phyloP scores from a whole-genome alignment of 2,888 invertebrate species.

The Eristalinus aeneus region DNA sequence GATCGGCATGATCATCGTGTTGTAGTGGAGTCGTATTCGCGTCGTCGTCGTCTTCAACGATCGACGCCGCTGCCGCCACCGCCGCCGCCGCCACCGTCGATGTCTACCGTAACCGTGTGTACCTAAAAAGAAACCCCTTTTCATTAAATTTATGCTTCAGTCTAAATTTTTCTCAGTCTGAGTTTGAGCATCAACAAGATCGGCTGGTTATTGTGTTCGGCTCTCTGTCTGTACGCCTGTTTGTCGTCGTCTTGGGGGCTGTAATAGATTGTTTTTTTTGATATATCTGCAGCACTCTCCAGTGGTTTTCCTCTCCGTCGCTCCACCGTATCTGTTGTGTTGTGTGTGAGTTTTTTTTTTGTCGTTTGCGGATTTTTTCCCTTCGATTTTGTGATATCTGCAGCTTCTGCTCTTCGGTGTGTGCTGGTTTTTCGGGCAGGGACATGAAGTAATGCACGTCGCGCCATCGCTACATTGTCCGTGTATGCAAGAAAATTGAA shows the following conservation, averaged over 20 bases:
- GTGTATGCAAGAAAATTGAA: conserved; percentile 33
- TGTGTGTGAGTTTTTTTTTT: conserved; percentile 11
- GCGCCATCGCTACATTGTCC: conserved; percentile 11
- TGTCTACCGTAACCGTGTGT: conserved; percentile 70
- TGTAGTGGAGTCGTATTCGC: conserved; percentile 6
- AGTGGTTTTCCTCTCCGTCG: conserved; percentile 52
- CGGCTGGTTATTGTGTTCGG: conserved; percentile 49
- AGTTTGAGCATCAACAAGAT: conserved; percentile 76
- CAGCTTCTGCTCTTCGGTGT: conserved; percentile 51
- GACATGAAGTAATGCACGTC: conserved; percentile 47
- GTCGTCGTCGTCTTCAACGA: conserved; percentile 23
- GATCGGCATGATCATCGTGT: conserved; percentile 14
- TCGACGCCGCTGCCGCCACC: conserved; percentile 27
- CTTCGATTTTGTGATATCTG: conserved; percentile 40
- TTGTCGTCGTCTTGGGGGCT: conserved; percentile 37
- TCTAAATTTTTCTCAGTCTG: conserved; percentile 78
- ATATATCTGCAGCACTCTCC: conserved; percentile 53
- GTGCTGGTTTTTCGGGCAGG: not conserved
- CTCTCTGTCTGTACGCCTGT: conserved; percentile 4
- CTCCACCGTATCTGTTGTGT: conserved; percentile 26
- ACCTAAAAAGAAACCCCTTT: conserved; percentile 73
- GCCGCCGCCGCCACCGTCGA: conserved; percentile 23
- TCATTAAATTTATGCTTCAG: conserved; percentile 76
- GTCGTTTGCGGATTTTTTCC: not conserved
- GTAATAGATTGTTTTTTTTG: not conserved